Percentiles rank a stretch among this genome's conserved stretches.
Conservation (phyloP, 1,140 invertebrate genomes). For the Trichomalopsis sarcophagae region DNA sequence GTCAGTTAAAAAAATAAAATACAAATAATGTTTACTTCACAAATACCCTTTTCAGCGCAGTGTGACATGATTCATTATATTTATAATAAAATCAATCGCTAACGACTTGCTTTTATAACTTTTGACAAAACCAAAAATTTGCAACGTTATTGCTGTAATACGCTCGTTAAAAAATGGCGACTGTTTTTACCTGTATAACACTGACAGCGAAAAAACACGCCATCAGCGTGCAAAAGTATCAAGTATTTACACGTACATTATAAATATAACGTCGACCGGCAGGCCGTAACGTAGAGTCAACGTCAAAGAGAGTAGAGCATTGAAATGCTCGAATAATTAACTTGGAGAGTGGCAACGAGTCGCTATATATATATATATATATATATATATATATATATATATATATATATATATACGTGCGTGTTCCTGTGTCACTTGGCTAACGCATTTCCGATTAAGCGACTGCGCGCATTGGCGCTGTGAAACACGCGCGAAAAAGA, state of each 20-base stretch:
- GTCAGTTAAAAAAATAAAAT: no score
- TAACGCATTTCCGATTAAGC: no score
- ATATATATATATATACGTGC: background rate
- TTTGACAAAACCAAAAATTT: no score
- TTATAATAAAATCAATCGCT: no score
- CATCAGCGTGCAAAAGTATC: background rate
- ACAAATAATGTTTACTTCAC: no score
- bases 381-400: no score
- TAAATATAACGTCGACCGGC: background rate
- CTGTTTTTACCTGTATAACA: background rate
- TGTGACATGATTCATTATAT: no score
- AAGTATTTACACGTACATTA: background rate
- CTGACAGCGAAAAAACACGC: background rate
- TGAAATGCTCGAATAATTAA: slow-evolving; percentile 22
- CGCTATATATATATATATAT: background rate
- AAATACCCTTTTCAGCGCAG: no score
- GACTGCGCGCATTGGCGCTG: no score
- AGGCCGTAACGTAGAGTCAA: background rate
- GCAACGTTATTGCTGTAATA: background rate
- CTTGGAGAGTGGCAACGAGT: background rate
- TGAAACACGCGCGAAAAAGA: no score
- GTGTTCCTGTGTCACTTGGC: no score
- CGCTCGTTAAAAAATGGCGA: background rate
- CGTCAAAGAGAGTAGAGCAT: slow-evolving; percentile 14
- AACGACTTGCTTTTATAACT: no score